Evolutionary conservation across 2,888 invertebrate species (phyloP).

Genomic region (Icerya purchasi): DNA sequence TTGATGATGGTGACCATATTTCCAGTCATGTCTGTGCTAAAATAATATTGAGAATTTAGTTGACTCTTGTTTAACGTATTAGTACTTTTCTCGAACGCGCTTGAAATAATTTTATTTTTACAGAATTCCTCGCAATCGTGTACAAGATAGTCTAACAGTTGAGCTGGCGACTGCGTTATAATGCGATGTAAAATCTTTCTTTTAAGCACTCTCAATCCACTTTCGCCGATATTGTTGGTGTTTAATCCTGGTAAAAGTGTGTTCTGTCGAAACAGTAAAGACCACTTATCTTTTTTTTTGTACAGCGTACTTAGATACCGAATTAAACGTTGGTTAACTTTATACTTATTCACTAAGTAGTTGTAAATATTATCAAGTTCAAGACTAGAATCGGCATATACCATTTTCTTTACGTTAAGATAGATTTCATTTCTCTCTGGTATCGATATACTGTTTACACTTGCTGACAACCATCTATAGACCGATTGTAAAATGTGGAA

Average conservation of each 20-base stretch:
- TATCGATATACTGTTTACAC: too few species aligned
- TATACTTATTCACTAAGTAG: not conserved
- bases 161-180: not conserved
- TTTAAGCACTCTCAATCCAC: slow-evolving; percentile 1
- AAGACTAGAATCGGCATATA: slow-evolving; percentile 5
- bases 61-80: too few species aligned
- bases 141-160: not conserved
- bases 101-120: slow-evolving; percentile 6
- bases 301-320: not conserved
- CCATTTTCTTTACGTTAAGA: slow-evolving; percentile 5
- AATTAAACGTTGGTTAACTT: not conserved
- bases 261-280: not conserved
- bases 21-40: too few species aligned
- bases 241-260: not conserved
- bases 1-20: too few species aligned
- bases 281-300: slow-evolving; percentile 6
- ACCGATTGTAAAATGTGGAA: slow-evolving; percentile 16
- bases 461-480: slow-evolving; percentile 15
- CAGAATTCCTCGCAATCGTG: slow-evolving; percentile 3
- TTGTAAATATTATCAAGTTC: not conserved
- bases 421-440: slow-evolving; percentile 7
- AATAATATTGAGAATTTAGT: too few species aligned
- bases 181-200: slow-evolving; percentile 5
- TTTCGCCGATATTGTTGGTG: not conserved
- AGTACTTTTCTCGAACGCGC: slow-evolving; percentile 3